Percentiles rank a stretch among this genome's conserved stretches.
phyloP scores from a whole-genome alignment of 2,888 invertebrate genomes.

The Synergus laeviventris region DNA sequence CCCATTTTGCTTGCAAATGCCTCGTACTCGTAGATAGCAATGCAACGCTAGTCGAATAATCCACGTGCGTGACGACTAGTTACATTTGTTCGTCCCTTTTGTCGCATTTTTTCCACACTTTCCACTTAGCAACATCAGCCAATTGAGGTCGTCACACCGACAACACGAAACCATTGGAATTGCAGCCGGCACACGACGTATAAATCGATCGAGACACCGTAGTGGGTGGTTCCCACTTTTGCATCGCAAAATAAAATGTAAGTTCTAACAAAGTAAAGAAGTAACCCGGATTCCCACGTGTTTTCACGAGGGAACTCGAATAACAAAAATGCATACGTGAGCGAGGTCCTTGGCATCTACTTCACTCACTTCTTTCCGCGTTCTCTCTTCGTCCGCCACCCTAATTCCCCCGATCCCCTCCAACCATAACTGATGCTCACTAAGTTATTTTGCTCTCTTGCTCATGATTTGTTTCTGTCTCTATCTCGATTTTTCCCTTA shows the following conservation, averaged over 20 bases:
- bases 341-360: constrained; percentile 31
- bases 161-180: constrained; percentile 46
- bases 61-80: constrained; percentile 36
- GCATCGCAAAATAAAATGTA: constrained; percentile 32
- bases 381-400: constrained; percentile 42
- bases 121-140: constrained; percentile 24
- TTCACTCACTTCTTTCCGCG: constrained; percentile 42
- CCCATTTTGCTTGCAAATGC: constrained; percentile 20
- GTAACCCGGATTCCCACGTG: constrained; percentile 34
- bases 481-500: not conserved
- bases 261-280: not conserved
- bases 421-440: constrained; percentile 5
- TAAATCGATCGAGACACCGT: constrained; percentile 36
- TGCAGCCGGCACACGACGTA: constrained; percentile 43
- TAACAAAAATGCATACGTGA: constrained; percentile 8
- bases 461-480: not conserved
- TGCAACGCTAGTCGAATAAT: not conserved
- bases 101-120: constrained; percentile 45
- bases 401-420: constrained; percentile 26
- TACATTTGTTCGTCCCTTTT: constrained; percentile 30
- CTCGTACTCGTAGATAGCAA: constrained; percentile 28
- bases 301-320: constrained; percentile 24
- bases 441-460: constrained; percentile 11
- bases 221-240: constrained; percentile 53
- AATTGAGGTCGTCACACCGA: constrained; percentile 16